Evolutionary conservation across 2,113 vertebrate genomes (phyloP).

Genomic region (Ciconia maguari): DNA sequence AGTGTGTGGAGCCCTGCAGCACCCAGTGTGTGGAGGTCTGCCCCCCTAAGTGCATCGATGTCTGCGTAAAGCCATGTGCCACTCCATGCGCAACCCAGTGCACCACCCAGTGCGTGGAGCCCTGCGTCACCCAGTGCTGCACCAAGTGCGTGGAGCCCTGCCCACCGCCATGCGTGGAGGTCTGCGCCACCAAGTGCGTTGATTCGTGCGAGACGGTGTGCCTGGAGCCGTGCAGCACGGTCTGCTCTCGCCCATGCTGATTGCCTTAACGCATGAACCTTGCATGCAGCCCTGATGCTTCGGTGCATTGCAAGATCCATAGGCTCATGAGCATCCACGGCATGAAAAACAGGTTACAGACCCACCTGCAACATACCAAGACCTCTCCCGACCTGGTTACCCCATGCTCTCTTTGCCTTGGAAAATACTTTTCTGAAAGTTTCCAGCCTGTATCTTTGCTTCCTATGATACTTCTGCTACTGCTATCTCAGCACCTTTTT

Average conservation of each 20-base stretch:
- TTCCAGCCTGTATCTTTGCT: not conserved
- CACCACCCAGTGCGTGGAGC: not conserved
- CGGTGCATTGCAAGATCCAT: accelerated
- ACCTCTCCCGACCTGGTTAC: not conserved
- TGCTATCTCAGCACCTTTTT: not conserved
- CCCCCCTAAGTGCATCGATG: not conserved
- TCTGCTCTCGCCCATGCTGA: not conserved
- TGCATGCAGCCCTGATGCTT: not conserved
- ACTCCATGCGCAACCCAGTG: not conserved
- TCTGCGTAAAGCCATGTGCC: not conserved
- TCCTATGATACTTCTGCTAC: not conserved
- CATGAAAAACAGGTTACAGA: not conserved
- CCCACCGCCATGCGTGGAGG: not conserved
- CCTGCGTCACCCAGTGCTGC: not conserved
- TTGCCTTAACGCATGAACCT: accelerated
- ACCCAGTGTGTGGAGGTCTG: not conserved
- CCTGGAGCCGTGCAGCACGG: not conserved
- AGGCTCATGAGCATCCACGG: not conserved
- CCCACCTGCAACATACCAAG: accelerated
- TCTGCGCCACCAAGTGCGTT: not conserved
- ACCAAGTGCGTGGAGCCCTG: not conserved
- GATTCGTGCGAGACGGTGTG: not conserved
- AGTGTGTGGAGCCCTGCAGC: not conserved
- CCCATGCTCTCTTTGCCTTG: not conserved
- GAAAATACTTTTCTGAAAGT: not conserved